Evolutionary conservation across 1,140 invertebrate species (phyloP), one percentile per base, ranked within the genome.

Genomic region (Heliconius nattereri): DNA sequence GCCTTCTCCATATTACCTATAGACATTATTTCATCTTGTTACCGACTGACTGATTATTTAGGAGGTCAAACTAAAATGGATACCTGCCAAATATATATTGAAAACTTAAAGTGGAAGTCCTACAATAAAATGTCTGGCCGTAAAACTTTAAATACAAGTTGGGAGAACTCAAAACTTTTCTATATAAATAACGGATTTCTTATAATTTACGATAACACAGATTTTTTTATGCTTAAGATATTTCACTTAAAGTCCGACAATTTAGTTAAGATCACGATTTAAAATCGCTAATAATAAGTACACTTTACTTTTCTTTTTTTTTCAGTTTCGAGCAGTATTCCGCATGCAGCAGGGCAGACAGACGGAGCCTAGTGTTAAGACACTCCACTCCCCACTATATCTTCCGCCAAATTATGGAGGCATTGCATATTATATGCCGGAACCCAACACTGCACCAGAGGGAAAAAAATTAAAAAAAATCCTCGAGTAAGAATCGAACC

Each of bases 51-150:
- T 66, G 60, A 66, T 66, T 66, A 26, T 66, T 66, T 66, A 29
- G 60, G 60, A 66, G 60, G 54, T 75, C 54, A 32, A 54, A 66
- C 74, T 75, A 37, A 75, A 60, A 66, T 75, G 74, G 74, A 66
- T n/a, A 75, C 35, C n/a, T 75, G 74, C 74, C 74, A 75, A 75
- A 75, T 75, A 45, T 60, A 75, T 29, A 66, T 66, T 66, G 60
- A 75, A 37, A 66, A 37, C 66, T 35, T 37, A 11, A 66, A 66
- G 60, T 29, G 23, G 60, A 66, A 66, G 29, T 23, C 32, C 32
- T 66, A 66, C 26, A 66, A 66, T 66, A 66, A 66, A 66, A 66
- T 29, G 60, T 66, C 60, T 66, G 23, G 23, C 26, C 60, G 60
- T 66, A 66, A 57, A 66, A 66, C 60, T 66, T 66, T 29, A 66